Conservation (phyloP, 64 coral and sea anemone species). For the Montipora foliosa region DNA sequence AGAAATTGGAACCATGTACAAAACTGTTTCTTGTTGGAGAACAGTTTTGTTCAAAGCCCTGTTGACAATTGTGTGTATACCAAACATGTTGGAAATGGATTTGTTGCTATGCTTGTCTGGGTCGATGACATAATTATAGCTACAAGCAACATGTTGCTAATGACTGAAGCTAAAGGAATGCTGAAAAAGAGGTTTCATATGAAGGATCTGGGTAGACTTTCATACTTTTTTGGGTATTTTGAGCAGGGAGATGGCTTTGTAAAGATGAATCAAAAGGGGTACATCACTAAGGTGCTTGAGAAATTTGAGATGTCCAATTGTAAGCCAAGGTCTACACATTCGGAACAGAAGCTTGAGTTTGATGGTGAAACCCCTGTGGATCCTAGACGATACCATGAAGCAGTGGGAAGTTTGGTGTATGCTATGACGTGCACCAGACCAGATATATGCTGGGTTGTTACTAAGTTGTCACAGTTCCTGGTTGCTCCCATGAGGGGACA, state of each 20-base stretch:
- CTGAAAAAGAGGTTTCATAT: too few relatives aligned
- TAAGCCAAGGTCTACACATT: constrained; percentile 58
- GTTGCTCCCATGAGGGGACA: constrained; percentile 13
- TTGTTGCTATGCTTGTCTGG: too few relatives aligned
- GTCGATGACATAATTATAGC: too few relatives aligned
- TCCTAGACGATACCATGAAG: constrained; percentile 46
- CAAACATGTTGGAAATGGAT: background rate
- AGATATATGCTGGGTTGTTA: constrained; percentile 70
- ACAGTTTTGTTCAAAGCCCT: constrained; percentile 49
- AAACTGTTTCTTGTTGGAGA: constrained; percentile 46
- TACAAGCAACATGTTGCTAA: too few relatives aligned
- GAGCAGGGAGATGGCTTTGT: background rate
- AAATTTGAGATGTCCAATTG: constrained; percentile 76
- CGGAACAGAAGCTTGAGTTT: constrained; percentile 68
- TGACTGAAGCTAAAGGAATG: too few relatives aligned
- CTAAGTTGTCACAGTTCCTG: constrained; percentile 57
- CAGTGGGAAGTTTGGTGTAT: constrained; percentile 72
- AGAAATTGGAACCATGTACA: constrained; percentile 49
- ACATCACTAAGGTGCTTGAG: constrained; percentile 47
- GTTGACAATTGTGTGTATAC: constrained; percentile 58
- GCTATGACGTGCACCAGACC: constrained; percentile 78
- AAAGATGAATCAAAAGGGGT: constrained; percentile 7
- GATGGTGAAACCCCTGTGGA: constrained; percentile 24
- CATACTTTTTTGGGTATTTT: background rate
- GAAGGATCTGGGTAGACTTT: too few relatives aligned